Evolutionary conservation across 2,113 vertebrate genomes (phyloP).

Genomic region (human): GRCh38 chr11:1416001-1416500

Average conservation of each 20-base stretch:
- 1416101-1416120: background rate
- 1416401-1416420: background rate
- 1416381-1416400: too few relatives aligned
- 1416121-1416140: background rate
- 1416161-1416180: too few relatives aligned
- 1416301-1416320: too few relatives aligned
- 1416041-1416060: too few relatives aligned
- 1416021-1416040: background rate
- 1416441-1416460: too few relatives aligned
- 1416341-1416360: too few relatives aligned
- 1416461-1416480: too few relatives aligned
- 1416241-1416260: background rate
- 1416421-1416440: background rate
- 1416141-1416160: background rate
- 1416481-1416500: too few relatives aligned
- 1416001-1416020: background rate
- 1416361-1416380: too few relatives aligned
- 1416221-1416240: too few relatives aligned
- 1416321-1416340: background rate
- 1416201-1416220: background rate
- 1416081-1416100: background rate
- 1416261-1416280: too few relatives aligned
- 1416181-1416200: background rate
- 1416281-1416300: too few relatives aligned
- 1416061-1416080: fast-evolving